Base-by-base conservation (phyloP, 1,140 invertebrate species). In the Drosophila suzukii region DNA sequence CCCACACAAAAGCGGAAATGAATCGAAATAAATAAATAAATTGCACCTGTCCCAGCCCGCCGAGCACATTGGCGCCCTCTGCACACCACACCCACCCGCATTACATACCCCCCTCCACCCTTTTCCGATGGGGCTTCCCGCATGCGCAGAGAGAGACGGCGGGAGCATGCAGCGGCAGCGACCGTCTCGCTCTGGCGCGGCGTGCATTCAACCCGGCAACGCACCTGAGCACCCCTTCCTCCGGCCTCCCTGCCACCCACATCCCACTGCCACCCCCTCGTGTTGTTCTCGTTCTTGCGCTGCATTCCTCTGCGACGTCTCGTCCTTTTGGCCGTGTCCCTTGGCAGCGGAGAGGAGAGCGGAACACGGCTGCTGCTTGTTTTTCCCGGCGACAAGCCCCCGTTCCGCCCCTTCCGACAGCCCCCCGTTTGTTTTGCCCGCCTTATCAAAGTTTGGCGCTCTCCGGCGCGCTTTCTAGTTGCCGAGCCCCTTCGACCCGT, bases 11-110 rank as follows among this genome's bases (percentile, higher is more conserved):
- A 83, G 81, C 89, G 89, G 84, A 91, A 89, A 91, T 91, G 84
- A 91, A 91, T 83, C 81, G 84, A 89, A 91, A 91, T 91, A 86
- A 91, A 91, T 89, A 89, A 86, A 79, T 78, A 90, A 89, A 80
- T 91, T 80, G 89, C 89, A 91, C 89, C 89, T 89, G 78, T 24
- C 27, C 41, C 41, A 8, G 20, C 6, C 47, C n/a, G 24, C 6
- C 50, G 44, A 20, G 6, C 36, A 20, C 27, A 4, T 5, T 8
- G 15, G 17, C 6, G 17, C 24, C 32, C 32, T 15, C 17, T 58
- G 20, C 32, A 15, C 27, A 58, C 49, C 34, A n/a, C 39, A 12
- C 24, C 39, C 55, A 5, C 39, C 27, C 15, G 17, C 27, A 43
- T 34, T 54, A 62, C 59, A 62, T 54, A 39, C 30, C 39, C 55